These are phyloP conservation scores for Prionailurus viverrinus DNA, from an alignment of 2,113 vertebrate genomes.

Conservation along the genomic window DNA sequence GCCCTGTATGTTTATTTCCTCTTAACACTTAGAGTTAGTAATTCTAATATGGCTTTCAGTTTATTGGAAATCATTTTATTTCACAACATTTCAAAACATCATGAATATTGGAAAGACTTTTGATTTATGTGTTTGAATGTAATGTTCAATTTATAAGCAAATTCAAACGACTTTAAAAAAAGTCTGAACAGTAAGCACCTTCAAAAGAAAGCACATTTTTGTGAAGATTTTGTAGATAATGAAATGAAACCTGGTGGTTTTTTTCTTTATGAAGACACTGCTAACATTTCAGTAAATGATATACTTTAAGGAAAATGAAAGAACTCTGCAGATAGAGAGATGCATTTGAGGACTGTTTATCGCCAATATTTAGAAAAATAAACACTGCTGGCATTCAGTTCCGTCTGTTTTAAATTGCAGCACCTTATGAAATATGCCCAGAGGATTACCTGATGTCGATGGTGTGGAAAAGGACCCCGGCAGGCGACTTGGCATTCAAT, in stretches of 20 bases:
- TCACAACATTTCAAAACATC: not conserved
- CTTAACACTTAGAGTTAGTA: not conserved
- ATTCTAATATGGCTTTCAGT: constrained; percentile 51
- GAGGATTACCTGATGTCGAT: constrained; percentile 98
- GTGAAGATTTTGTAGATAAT: not conserved
- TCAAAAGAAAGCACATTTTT: not conserved
- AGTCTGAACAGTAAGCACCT: not conserved
- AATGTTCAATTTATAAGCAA: constrained; percentile 37
- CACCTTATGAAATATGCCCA: constrained; percentile 98
- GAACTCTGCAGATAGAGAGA: not conserved
- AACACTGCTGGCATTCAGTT: constrained; percentile 67
- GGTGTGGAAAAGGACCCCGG: constrained; percentile 99
- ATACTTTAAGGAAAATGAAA: constrained; percentile 15
- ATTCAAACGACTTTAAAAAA: constrained; percentile 15
- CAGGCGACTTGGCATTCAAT: constrained; percentile 98
- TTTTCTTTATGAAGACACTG: not conserved
- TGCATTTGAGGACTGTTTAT: not conserved
- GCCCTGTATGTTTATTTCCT: constrained; percentile 14
- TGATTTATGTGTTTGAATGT: not conserved
- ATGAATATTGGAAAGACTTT: constrained; percentile 27
- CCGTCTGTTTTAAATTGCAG: constrained; percentile 87
- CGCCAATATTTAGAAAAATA: constrained; percentile 3
- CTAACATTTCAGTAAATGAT: constrained; percentile 20
- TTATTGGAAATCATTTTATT: constrained; percentile 39
- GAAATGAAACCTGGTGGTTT: constrained; percentile 32